Evolutionary conservation across 2,888 invertebrate species (phyloP).

Genomic region (Tetragonula carbonaria): DNA sequence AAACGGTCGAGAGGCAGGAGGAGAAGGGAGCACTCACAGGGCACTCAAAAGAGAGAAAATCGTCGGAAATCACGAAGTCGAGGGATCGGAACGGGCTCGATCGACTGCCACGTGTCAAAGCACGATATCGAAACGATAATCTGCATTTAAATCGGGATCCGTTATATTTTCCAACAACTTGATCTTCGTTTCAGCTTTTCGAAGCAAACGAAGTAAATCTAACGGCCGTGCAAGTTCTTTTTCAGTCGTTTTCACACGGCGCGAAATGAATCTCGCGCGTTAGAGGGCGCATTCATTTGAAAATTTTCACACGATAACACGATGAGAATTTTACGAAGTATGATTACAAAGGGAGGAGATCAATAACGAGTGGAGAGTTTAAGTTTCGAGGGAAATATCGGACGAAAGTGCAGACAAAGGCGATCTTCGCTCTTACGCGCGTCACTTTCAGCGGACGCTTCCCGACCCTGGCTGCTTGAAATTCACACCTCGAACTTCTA

Average conservation of each 20-base stretch:
- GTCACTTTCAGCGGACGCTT: slow-evolving; percentile 39
- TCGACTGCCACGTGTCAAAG: slow-evolving; percentile 49
- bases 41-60: slow-evolving; percentile 44
- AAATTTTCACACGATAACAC: neutral
- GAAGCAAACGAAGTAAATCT: neutral
- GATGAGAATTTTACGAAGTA: neutral
- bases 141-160: slow-evolving; percentile 14
- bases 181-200: neutral
- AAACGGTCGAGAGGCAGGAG: slow-evolving; percentile 60
- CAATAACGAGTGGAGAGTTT: neutral
- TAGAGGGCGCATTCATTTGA: neutral
- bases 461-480: slow-evolving; percentile 47
- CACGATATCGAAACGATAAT: slow-evolving; percentile 31
- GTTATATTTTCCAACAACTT: slow-evolving; percentile 24
- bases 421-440: slow-evolving; percentile 39
- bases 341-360: neutral
- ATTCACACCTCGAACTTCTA: slow-evolving; percentile 63
- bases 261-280: too few species aligned
- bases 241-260: too few species aligned
- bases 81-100: slow-evolving; percentile 44
- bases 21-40: slow-evolving; percentile 14
- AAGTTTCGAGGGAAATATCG: neutral
- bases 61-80: slow-evolving; percentile 40
- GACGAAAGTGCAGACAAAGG: slow-evolving; percentile 18
- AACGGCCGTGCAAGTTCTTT: neutral